These are phyloP conservation scores for Myotis daubentonii DNA, from an alignment of 2,797 vertebrate species.

Conservation along the genomic window DNA sequence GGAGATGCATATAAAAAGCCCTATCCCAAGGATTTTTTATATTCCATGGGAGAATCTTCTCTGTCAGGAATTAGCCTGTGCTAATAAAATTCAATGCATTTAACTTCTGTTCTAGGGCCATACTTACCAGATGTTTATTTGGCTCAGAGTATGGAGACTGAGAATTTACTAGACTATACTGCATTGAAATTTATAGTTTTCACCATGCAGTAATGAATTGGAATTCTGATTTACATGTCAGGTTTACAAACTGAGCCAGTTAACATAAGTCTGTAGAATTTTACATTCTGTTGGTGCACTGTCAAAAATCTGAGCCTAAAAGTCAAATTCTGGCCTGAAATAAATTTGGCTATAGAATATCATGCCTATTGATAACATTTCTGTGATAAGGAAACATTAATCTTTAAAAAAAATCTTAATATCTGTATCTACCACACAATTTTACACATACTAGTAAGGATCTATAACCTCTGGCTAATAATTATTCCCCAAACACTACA, in stretches of 20 bases:
- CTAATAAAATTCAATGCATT: neutral
- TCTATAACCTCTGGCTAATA: neutral
- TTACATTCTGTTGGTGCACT: neutral
- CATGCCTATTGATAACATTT: neutral
- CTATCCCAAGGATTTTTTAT: neutral
- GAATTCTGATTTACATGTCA: slow-evolving; percentile 4
- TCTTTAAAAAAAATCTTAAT: neutral
- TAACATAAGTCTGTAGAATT: neutral
- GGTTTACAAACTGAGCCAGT: neutral
- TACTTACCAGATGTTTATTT: neutral
- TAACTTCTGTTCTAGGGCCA: neutral
- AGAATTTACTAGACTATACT: neutral
- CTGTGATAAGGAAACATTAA: neutral
- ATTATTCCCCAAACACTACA: neutral
- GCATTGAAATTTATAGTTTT: neutral
- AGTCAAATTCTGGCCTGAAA: neutral
- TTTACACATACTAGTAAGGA: neutral
- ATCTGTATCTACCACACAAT: neutral
- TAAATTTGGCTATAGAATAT: neutral
- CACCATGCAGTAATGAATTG: neutral
- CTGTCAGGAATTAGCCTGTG: neutral
- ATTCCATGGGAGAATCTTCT: neutral
- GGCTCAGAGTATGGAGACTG: neutral
- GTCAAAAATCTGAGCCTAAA: neutral
- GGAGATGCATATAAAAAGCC: neutral